Conservation (phyloP, 2,888 invertebrate species). For the Hyppa rectilinea region DNA sequence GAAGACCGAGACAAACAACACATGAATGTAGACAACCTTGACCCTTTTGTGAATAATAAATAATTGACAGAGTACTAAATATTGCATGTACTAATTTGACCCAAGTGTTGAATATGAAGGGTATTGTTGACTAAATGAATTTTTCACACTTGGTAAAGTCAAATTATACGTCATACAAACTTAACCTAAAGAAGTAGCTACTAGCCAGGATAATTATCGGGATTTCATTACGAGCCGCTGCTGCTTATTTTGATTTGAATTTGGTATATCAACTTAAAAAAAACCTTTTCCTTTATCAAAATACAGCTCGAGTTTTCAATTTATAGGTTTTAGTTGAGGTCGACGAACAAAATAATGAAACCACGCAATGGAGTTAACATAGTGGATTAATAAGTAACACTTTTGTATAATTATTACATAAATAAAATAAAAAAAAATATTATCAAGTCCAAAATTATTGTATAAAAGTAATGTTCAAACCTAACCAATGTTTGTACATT, state of each 20-base stretch:
- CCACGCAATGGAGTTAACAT: no score
- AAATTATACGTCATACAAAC: not conserved
- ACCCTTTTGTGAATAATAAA: constrained; percentile 49
- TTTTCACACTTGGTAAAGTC: not conserved
- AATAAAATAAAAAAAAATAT: no score
- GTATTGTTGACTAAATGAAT: constrained; percentile 5
- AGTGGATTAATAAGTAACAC: no score
- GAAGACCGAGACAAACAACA: constrained; percentile 34
- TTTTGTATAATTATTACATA: no score
- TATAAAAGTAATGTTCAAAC: no score
- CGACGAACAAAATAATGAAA: no score
- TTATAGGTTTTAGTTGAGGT: no score
- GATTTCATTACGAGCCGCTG: not conserved
- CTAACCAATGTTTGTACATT: no score
- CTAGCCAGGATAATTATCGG: not conserved
- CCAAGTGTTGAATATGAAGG: constrained; percentile 23
- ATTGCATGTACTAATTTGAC: constrained; percentile 25
- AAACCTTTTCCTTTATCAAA: not conserved
- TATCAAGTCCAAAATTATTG: no score
- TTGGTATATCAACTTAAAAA: not conserved
- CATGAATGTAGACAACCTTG: constrained; percentile 42
- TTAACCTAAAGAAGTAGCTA: not conserved
- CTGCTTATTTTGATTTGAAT: not conserved
- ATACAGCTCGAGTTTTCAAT: not conserved
- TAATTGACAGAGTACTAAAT: constrained; percentile 30